Evolutionary conservation across 64 coral and sea anemone species (phyloP).

Genomic region (Montipora foliosa): DNA sequence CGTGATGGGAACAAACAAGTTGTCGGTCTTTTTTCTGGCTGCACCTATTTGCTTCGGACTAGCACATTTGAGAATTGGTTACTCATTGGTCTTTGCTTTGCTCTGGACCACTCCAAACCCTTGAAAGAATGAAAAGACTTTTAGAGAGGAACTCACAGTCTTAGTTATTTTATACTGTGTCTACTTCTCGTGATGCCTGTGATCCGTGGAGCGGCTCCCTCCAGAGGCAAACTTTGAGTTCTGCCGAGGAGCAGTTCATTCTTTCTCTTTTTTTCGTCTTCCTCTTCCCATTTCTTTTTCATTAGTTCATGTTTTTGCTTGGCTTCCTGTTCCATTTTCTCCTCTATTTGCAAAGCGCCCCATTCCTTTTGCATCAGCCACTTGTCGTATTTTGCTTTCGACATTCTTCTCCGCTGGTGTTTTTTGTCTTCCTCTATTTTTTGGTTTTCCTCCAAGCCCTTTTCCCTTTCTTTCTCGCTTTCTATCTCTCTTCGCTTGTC

Average conservation of each 20-base stretch:
- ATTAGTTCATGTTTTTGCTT: constrained; percentile 72
- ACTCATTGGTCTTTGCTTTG: no score
- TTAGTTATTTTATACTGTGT: constrained; percentile 30
- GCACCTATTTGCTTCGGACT: no score
- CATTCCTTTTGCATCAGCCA: constrained; percentile 89
- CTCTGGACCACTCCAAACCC: not conserved
- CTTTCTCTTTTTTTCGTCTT: constrained; percentile 79
- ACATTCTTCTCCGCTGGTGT: constrained; percentile 71
- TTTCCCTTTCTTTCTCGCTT: no score
- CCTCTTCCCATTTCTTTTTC: constrained; percentile 90
- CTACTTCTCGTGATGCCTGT: not conserved
- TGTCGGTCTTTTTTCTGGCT: no score
- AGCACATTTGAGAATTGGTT: no score
- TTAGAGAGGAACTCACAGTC: not conserved
- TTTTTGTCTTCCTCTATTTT: constrained; percentile 74
- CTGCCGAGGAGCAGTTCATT: constrained; percentile 52
- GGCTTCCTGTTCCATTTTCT: constrained; percentile 72
- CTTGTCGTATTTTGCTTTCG: constrained; percentile 72
- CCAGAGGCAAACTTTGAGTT: constrained; percentile 68
- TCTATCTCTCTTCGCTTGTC: constrained; percentile 16
- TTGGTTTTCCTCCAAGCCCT: constrained; percentile 19
- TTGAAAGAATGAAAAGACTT: not conserved
- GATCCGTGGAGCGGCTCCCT: not conserved
- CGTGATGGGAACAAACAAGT: no score
- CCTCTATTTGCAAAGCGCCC: constrained; percentile 68